phyloP scores from a whole-genome alignment of 1,140 invertebrate species.

The Bradynema listronoti region DNA sequence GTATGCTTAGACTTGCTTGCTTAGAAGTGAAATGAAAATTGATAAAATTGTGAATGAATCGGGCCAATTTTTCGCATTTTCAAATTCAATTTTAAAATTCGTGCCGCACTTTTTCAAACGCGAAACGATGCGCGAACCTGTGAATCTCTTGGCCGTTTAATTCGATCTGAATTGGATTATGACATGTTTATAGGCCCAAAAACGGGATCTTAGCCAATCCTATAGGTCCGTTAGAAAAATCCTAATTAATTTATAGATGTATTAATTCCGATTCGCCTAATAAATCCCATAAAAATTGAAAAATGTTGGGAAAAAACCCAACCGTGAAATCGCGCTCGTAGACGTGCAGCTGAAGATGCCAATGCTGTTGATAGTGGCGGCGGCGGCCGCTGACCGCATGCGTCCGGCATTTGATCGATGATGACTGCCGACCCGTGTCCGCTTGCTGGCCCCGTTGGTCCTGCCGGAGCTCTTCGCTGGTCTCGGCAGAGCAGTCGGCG shows the following conservation, averaged over 20 bases:
- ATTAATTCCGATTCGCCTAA: background rate
- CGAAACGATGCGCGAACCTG: background rate
- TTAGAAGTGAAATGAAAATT: background rate
- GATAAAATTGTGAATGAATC: background rate
- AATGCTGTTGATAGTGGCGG: slow-evolving; percentile 1
- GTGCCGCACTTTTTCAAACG: background rate
- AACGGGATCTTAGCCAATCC: too few relatives aligned
- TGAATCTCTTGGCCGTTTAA: background rate
- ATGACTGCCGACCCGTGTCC: too few relatives aligned
- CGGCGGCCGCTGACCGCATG: too few relatives aligned
- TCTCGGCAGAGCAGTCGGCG: too few relatives aligned
- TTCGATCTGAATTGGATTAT: background rate
- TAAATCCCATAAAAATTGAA: background rate
- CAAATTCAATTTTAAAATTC: background rate
- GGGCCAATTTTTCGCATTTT: background rate
- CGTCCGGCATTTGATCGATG: too few relatives aligned
- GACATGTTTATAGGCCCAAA: too few relatives aligned
- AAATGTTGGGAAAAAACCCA: too few relatives aligned
- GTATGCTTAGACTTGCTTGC: too few relatives aligned
- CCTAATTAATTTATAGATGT: background rate
- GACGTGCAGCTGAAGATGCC: slow-evolving; percentile 9
- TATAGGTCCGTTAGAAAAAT: too few relatives aligned
- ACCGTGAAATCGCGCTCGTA: slow-evolving; percentile 10
- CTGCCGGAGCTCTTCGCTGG: too few relatives aligned
- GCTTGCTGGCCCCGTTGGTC: too few relatives aligned